Base-by-base conservation (phyloP, 2,113 vertebrate genomes). In the Myiozetetes cayanensis region DNA sequence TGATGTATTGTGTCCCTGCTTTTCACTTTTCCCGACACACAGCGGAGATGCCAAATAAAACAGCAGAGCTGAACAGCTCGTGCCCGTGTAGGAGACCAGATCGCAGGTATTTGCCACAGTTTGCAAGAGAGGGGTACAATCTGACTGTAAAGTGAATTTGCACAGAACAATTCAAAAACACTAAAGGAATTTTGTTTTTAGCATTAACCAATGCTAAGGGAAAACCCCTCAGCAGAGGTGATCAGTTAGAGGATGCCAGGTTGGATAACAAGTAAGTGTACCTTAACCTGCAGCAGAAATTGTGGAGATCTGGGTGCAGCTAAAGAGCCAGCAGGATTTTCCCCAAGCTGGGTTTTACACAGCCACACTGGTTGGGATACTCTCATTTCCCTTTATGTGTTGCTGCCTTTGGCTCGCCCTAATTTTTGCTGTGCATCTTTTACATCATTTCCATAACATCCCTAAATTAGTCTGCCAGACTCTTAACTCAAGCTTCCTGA, bases 351-450 rank as follows among this genome's bases (percentile, higher is more conserved):
- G 49, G 59, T 21, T 46, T n/a, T 14, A 58, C 21, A 25, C 39
- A 30, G 41, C 28, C 43, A 8, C 1, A 0, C n/a, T 2, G 5
- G 3, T 0, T 7, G 2, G 62, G 68, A 25, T 18, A 37, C 27
- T 13, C 28, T 33, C 14, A n/a, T 24, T 31, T 66, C 20, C 5
- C 10, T 27, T 35, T 27, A 10, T 0, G 0, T 20, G n/a, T 65
- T 77, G 17, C 44, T 72, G 62, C 37, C 58, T 79, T 79, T 58
- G 13, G 7, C 5, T 46, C 20, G 16, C 39, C 16, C 6, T 47
- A 1, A 39, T 52, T 63, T 84, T 78, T 71, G 28, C 25, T 70
- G 2, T 31, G 10, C 14, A 15, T 31, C 53, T 72, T 68, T 20
- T 31, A 25, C 16, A 20, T 49, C 0, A 21, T 58, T 77, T 68